Conservation (phyloP, 2,888 invertebrate genomes). For the Catotricha subobsoleta region DNA sequence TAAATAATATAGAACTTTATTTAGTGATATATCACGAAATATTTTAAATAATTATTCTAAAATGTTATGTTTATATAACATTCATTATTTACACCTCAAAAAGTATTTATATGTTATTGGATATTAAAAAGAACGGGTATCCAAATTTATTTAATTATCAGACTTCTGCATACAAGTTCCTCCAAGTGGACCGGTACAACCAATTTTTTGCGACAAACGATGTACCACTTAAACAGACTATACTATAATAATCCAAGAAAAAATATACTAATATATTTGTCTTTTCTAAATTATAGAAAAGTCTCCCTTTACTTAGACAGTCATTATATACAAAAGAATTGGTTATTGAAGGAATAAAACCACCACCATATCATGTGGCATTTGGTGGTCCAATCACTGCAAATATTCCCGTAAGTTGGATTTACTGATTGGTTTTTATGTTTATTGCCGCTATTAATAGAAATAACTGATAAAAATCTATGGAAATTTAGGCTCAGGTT, state of each 20-base stretch:
- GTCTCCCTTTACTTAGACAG: slow-evolving; percentile 78
- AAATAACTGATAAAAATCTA: slow-evolving; percentile 1
- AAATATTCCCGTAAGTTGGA: slow-evolving; percentile 22
- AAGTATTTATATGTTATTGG: not conserved
- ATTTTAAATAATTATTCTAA: no score
- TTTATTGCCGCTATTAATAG: not conserved
- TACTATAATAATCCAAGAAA: no score
- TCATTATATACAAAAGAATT: slow-evolving; percentile 79
- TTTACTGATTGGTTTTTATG: not conserved
- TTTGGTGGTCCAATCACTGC: slow-evolving; percentile 29
- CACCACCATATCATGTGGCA: slow-evolving; percentile 60
- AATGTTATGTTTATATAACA: no score
- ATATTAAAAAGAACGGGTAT: not conserved
- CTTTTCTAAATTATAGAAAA: slow-evolving; percentile 74
- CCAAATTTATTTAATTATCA: not conserved
- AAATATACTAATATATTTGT: no score
- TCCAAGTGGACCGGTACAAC: not conserved
- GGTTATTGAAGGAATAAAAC: slow-evolving; percentile 84
- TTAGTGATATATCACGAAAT: no score
- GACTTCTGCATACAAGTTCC: not conserved
- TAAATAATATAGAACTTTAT: no score
- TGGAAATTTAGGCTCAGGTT: slow-evolving; percentile 27
- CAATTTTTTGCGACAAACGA: no score
- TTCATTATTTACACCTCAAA: no score
- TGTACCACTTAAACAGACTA: no score